Evolutionary conservation across 2,888 invertebrate genomes (phyloP), one percentile per base, ranked within the genome.

Genomic region (Bellardia bayeri): DNA sequence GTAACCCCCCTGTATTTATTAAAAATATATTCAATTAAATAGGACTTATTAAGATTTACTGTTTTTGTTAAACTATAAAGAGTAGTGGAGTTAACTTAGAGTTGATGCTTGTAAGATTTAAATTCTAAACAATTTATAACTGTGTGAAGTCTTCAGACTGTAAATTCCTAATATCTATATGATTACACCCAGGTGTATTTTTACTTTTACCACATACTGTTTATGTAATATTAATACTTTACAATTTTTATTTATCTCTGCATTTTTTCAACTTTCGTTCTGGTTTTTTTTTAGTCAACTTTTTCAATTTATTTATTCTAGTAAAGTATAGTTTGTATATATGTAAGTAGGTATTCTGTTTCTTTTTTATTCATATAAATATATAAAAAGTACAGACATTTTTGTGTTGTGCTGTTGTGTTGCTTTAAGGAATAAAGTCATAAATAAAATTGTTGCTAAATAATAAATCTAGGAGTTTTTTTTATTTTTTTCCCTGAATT

Each of bases 391-490:
- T 45, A 11, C n/a, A 56, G n/a, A 13, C 16, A 63, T 16, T 79
- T 69, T 37, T 63, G 5, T 75, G 51, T 79, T 49, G 49, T 69
- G 37, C n/a, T 51, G 71, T 51, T 86, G 78, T 86, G 23, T 85
- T 82, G 87, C 82, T 82, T 82, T 75, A 87, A 85, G 85, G 64
- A 85, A 87, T 87, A 85, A 85, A 87, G 85, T 82, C 87, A 87
- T 87, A 87, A 87, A 87, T 87, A 87, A 87, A 87, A 85, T 85
- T 87, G 87, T 82, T 85, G 85, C 78, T 87, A 85, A 87, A 87
- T 87, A 87, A 85, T 87, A 87, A 87, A 87, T 87, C 87, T 87
- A 78, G 54, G 64, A 54, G 69, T 56, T 75, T 86, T 81, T 72
- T 61, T 69, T 11, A 71, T n/a, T 51, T 45, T 11, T 54, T 56